Conservation (phyloP, 2,797 vertebrate species). For the Lepus townsendii region DNA sequence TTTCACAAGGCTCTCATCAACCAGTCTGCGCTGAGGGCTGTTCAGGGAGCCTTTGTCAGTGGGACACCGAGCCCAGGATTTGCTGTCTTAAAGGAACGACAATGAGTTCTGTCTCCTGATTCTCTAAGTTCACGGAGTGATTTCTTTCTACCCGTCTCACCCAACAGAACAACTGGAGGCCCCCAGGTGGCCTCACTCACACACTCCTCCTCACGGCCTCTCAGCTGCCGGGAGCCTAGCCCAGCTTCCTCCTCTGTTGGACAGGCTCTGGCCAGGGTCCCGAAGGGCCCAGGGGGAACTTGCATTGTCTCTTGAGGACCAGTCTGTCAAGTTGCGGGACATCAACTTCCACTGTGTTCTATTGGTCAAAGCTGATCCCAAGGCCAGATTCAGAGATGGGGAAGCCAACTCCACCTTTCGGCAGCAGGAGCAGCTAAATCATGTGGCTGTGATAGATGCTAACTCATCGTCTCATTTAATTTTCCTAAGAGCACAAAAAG, state of each 20-base stretch:
- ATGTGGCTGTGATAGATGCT: neutral
- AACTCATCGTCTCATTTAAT: neutral
- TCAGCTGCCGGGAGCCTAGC: neutral
- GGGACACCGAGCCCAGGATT: neutral
- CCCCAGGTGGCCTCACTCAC: neutral
- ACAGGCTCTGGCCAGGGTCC: rapidly evolving
- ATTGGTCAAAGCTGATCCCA: neutral
- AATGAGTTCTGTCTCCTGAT: too few relatives aligned
- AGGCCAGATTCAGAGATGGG: neutral
- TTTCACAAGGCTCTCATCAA: neutral
- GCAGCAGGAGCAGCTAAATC: neutral
- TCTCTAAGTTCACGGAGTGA: neutral
- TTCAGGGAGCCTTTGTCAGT: neutral
- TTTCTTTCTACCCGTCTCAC: neutral
- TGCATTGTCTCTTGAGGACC: rapidly evolving
- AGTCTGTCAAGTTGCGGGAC: neutral
- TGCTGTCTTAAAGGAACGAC: neutral
- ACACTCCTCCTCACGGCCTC: rapidly evolving
- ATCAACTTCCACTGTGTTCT: rapidly evolving
- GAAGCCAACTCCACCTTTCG: neutral
- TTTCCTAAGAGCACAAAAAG: neutral
- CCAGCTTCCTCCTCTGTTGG: neutral
- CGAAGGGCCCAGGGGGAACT: neutral
- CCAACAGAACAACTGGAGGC: too few relatives aligned
- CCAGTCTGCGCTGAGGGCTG: rapidly evolving